Evolutionary conservation across 2,113 vertebrate species (phyloP), one percentile per base, ranked within the genome.

Genomic region (Aplodontia rufa): DNA sequence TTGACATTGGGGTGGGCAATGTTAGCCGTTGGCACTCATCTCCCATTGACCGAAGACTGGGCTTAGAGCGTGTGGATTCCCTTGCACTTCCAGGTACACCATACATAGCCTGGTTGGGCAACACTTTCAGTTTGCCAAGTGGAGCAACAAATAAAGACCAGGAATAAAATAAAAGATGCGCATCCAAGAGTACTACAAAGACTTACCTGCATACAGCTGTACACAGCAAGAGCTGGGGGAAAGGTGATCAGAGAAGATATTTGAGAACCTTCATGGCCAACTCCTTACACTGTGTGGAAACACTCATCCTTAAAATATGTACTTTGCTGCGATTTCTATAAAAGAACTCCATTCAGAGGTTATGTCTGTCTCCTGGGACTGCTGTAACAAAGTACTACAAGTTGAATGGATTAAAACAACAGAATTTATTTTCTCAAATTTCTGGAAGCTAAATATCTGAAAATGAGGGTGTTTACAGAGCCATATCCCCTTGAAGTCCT

Each of bases 31-130:
- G 5, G 24, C 14, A 53, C 35, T 37, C 24, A 68, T 60, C 30
- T 30, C 30, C 42, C 1, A 35, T 8, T 51, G 40, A 42, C 37
- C 66, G 69, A 72, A 74, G 55, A 11, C 32, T 45, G 47, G 24
- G 10, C 14, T 8, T 8, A 58, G 51, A 11, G 35, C 26, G 17
- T 42, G 14, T 5, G 60, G 55, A 79, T 17, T n/a, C 9, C 19
- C 30, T 60, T 72, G 8, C 24, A 55, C 37, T 72, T 66, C 28
- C 35, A 51, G 13, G 10, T 37, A 32, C 7, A n/a, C 24, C 35
- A 6, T 19, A 0, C 3, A 83, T 2, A 49, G 2, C 22, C 22
- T 74, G n/a, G 12, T 5, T 37, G 5, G 60, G 1, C 6, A 51
- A 51, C 32, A 76, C 5, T 6, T 68, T 64, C 35, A 66, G 53